Evolutionary conservation across 2,797 vertebrate genomes (phyloP), one percentile per base, ranked within the genome.

Genomic region (Vespertilio murinus): DNA sequence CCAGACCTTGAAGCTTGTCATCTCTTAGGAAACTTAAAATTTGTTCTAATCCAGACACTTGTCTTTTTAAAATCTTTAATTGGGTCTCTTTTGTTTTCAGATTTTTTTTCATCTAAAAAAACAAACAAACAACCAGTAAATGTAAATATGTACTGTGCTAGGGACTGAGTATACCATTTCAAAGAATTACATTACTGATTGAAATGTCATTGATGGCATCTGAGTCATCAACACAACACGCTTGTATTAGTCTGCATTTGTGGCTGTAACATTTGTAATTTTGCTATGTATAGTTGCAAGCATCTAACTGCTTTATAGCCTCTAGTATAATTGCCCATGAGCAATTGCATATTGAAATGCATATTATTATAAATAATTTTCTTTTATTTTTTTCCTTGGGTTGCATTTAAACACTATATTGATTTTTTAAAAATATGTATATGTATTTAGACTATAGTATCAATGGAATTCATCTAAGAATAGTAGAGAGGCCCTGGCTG

Each of bases 341-440:
- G 28, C 10, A 91, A 79, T 67, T 88, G 42, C 49, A 84, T 67
- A 70, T 61, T 83, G 42, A 90, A 94, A 64, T 84, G 42, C 42
- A 40, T 13, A 81, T 71, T 94, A 82, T 88, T 84, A 75, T 70
- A 65, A 95, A 64, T 64, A 52, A 94, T 91, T 85, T 85, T 5
- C 7, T 86, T 86, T 67, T 25, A 30, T 70, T n/a, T 73, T 73
- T 52, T 75, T 42, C 22, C 73, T 35, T 92, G 3, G 64, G 33
- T 83, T 69, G 61, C 1, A 86, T 78, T 95, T 91, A n/a, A 22
- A 78, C 16, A 38, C 40, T 79, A 69, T 47, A 67, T 85, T 83
- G 71, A 78, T 42, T 88, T 89, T 35, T 3, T 6, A 45, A 1
- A 18, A 88, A 79, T 28, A 35, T 12, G 47, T 54, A 2, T 84